Base-by-base conservation (phyloP, 2,888 invertebrate genomes). In the Tinea pellionella region DNA sequence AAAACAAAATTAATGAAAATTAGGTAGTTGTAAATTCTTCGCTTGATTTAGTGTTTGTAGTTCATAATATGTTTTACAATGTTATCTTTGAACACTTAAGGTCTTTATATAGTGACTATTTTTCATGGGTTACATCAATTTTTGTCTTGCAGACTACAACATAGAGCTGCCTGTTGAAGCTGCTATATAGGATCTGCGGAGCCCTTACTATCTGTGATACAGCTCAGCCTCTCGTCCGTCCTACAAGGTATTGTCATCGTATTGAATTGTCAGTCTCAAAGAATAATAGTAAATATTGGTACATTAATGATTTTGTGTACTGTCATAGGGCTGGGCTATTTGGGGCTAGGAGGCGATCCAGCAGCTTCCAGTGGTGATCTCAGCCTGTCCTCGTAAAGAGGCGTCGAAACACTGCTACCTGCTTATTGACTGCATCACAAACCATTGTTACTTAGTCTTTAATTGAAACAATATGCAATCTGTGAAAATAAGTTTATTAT, bases 401-500 rank as follows among this genome's bases (percentile, higher is more conserved):
- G 85, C 80, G 80, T 74, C 30, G 78, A 77, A 80, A 82, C 83
- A 81, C 82, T 81, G 85, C 84, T 87, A 89, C 88, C 89, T 90
- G 89, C 89, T 90, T 89, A 88, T 89, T 89, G 86, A 85, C 86
- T 86, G 86, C 86, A 85, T 86, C 86, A 86, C 81, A 81, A 86
- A 88, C 88, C 86, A 88, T 88, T 90, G 90, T 90, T 88, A 88
- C 89, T 88, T 87, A 87, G 87, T 86, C 81, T 84, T 76, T 88
- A 88, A 88, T 85, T 78, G 82, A 87, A 88, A 88, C 88, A 89
- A 89, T 89, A 90, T 90, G 90, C 90, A 90, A 90, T 90, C 91
- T 91, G 91, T 91, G 91, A 91, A 90, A 82, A 80, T 84, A 86
- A 87, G 78, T 83, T 78, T 88, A 88, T 84, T 82, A 74, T 73